Conservation (phyloP, 2,888 invertebrate species). For the Microctonus hyperodae region DNA sequence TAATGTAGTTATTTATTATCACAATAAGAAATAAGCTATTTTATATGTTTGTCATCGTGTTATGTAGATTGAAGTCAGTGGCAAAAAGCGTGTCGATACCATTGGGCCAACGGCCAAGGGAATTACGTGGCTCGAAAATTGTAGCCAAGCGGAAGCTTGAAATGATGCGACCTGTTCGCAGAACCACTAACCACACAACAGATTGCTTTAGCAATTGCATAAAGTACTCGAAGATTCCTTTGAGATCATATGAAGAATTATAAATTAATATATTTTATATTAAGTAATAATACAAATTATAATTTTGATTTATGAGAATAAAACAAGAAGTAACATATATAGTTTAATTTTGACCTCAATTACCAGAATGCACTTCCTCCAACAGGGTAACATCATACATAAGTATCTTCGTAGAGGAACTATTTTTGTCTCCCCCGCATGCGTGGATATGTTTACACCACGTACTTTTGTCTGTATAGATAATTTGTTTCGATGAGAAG, state of each 20-base stretch:
- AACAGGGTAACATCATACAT: background rate
- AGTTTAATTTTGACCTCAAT: background rate
- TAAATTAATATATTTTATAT: background rate
- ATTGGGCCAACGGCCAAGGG: constrained; percentile 32
- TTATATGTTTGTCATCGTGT: constrained; percentile 28
- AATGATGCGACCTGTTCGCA: constrained; percentile 34
- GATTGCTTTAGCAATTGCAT: constrained; percentile 40
- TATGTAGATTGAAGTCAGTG: constrained; percentile 19
- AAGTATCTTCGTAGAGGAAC: background rate
- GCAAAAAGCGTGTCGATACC: constrained; percentile 38
- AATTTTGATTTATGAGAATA: too few relatives aligned
- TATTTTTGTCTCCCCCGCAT: background rate
- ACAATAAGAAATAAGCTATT: constrained; percentile 12
- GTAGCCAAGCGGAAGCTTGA: constrained; percentile 28
- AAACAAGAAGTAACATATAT: background rate
- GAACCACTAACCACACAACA: constrained; percentile 37
- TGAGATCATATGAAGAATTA: constrained; percentile 30
- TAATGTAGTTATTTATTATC: background rate
- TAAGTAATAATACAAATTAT: background rate
- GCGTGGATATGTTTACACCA: background rate
- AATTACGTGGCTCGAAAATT: constrained; percentile 25
- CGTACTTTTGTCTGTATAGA: background rate
- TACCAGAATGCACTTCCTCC: background rate
- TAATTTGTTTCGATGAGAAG: too few relatives aligned
- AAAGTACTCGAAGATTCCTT: constrained; percentile 37